phyloP scores from a whole-genome alignment of 1,140 invertebrate genomes.

The Mylabris phalerata region DNA sequence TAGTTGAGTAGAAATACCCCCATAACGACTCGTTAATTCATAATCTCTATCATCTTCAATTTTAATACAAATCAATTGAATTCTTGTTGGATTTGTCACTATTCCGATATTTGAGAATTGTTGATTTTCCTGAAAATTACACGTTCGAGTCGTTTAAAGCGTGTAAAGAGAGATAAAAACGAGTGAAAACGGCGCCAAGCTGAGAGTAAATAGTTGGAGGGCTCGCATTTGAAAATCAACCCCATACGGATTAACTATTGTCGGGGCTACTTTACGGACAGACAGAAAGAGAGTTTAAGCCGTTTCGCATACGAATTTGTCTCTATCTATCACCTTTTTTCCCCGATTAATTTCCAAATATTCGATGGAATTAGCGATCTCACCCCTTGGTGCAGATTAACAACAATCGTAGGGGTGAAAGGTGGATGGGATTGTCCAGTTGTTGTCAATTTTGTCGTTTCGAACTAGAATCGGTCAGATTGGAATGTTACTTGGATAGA shows the following conservation, averaged over 20 bases:
- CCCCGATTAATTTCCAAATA: too few relatives aligned
- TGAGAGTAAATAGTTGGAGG: slow-evolving; percentile 33
- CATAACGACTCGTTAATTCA: background rate
- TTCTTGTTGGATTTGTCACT: background rate
- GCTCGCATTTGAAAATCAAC: slow-evolving; percentile 30
- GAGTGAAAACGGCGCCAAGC: slow-evolving; percentile 34
- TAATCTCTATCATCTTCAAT: background rate
- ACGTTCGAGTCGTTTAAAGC: slow-evolving; percentile 1
- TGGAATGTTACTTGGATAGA: slow-evolving; percentile 1
- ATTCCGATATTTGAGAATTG: too few relatives aligned
- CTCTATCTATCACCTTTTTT: background rate
- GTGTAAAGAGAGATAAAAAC: slow-evolving; percentile 31
- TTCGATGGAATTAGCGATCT: too few relatives aligned
- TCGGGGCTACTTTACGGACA: slow-evolving; percentile 16
- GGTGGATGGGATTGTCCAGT: slow-evolving; percentile 1
- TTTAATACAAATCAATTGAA: background rate
- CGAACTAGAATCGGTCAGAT: background rate
- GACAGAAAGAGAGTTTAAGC: slow-evolving; percentile 13
- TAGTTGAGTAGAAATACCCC: background rate
- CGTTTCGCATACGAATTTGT: slow-evolving; percentile 18
- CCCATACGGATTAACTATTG: slow-evolving; percentile 33
- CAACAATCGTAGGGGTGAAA: too few relatives aligned
- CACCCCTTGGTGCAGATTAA: too few relatives aligned
- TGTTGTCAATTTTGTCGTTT: slow-evolving; percentile 1
- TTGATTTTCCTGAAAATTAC: too few relatives aligned